Conservation (phyloP, 2,797 vertebrate species). For the Hozukius guyotensis region DNA sequence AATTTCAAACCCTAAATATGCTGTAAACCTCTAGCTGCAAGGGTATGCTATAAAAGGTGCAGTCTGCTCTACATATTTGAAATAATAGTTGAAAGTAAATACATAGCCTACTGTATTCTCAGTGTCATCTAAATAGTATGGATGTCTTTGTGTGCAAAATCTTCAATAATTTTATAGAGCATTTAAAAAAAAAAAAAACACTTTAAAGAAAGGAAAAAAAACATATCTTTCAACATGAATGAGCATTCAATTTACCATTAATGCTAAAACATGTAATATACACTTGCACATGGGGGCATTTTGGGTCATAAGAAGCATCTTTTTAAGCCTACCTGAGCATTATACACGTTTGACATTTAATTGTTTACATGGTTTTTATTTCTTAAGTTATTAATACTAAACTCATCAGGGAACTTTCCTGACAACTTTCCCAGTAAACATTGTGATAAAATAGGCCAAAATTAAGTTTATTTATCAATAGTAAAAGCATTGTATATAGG, state of each 20-base stretch:
- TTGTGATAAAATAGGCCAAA: not conserved
- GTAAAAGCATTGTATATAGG: too few species aligned
- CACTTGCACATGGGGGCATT: not conserved
- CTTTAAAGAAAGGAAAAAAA: not conserved
- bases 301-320: not conserved
- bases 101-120: not conserved
- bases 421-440: not conserved
- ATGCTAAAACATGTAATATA: conserved; percentile 9
- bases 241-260: not conserved
- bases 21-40: not conserved
- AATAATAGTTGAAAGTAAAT: not conserved
- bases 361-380: not conserved
- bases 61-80: not conserved
- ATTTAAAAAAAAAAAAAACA: not conserved
- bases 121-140: not conserved
- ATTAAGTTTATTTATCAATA: not conserved
- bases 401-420: not conserved
- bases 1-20: not conserved
- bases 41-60: not conserved
- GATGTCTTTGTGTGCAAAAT: not conserved
- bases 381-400: not conserved
- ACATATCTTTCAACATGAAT: not conserved
- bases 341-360: not conserved
- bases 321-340: not conserved
- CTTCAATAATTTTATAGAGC: not conserved